phyloP scores from a whole-genome alignment of 2,797 vertebrate genomes.

The Chaetophractus vellerosus region DNA sequence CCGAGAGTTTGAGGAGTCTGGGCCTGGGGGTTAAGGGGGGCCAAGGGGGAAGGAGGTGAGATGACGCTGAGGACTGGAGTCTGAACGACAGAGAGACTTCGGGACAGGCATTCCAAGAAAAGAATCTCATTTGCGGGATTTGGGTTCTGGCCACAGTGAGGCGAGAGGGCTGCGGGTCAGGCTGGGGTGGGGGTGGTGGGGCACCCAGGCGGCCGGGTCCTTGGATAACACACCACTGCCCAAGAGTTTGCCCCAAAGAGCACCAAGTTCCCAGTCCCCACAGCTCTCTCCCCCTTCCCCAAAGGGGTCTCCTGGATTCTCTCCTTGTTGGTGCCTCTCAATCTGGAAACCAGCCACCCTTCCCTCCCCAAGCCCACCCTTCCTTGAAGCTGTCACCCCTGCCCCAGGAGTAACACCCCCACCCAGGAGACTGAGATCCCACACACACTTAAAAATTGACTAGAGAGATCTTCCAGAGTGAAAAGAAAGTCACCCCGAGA shows the following conservation, averaged over 20 bases:
- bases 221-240: neutral
- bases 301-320: neutral
- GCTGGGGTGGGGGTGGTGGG: neutral
- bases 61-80: neutral
- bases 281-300: too few relatives aligned
- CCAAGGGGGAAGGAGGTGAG: neutral
- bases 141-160: neutral
- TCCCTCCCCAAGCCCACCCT: neutral
- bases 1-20: neutral
- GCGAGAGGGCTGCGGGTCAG: too few relatives aligned
- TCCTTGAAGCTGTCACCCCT: neutral
- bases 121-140: neutral
- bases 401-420: neutral
- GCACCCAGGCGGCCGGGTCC: neutral
- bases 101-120: neutral
- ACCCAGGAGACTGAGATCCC: neutral
- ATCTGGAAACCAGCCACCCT: neutral
- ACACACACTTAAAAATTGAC: constrained; percentile 50
- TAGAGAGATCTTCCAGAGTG: neutral
- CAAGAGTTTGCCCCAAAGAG: neutral
- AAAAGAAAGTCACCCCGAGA: constrained; percentile 33
- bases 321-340: neutral
- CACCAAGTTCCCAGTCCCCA: neutral
- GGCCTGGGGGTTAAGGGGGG: neutral
- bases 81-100: neutral